Conservation (phyloP, 1,140 invertebrate genomes). For the Neuroterus valhalla region DNA sequence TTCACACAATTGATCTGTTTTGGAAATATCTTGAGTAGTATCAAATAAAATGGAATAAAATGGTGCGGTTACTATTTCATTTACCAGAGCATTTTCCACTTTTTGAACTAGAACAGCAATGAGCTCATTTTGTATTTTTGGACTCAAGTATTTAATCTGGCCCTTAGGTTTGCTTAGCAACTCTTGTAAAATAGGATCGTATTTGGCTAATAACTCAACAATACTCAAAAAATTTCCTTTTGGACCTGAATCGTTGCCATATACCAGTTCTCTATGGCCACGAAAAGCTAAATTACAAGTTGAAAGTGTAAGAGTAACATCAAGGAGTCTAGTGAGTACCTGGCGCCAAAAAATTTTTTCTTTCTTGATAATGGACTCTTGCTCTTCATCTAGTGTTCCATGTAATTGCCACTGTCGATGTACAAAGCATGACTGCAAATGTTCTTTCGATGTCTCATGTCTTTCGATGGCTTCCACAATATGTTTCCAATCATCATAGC, state of each 20-base stretch:
- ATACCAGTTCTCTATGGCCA: not conserved
- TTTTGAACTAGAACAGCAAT: conserved; percentile 48
- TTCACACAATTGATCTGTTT: conserved; percentile 41
- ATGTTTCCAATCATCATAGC: not conserved
- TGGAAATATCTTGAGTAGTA: conserved; percentile 50
- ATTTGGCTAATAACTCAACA: conserved; percentile 40
- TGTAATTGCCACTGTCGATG: not conserved
- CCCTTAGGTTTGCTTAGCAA: conserved; percentile 31
- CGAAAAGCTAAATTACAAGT: not conserved
- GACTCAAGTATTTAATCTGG: conserved; percentile 39
- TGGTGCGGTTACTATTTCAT: conserved; percentile 47
- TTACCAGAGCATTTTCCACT: conserved; percentile 37
- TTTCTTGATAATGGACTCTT: not conserved
- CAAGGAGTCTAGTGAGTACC: not conserved
- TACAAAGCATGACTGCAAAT: not conserved
- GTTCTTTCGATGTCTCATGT: not conserved
- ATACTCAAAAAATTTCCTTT: conserved; percentile 42
- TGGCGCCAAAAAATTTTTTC: not conserved
- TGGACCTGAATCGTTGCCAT: not conserved
- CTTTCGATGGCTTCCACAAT: not conserved
- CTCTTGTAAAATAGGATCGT: conserved; percentile 34
- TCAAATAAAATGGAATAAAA: conserved; percentile 54
- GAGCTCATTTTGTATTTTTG: conserved; percentile 50
- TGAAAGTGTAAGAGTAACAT: not conserved
- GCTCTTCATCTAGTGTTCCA: not conserved